A percentile compares a stretch with the other conserved stretches of the same genome.
Conservation (phyloP, 2,797 vertebrate species). For the Syngnathus acus region DNA sequence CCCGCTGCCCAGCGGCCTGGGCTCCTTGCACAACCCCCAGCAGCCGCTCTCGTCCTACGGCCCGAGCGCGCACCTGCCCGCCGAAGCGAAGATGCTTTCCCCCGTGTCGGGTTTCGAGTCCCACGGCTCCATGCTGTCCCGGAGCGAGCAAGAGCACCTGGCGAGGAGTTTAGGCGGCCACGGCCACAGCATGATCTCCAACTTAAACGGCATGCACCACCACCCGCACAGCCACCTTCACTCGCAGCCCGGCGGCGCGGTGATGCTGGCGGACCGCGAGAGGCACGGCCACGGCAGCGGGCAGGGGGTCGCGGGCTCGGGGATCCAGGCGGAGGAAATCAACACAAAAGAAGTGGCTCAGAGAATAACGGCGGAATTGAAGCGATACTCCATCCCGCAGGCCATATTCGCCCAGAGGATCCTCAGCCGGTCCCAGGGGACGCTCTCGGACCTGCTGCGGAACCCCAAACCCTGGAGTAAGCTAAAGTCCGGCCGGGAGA, state of each 20-base stretch:
- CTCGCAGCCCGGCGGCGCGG: constrained; percentile 72
- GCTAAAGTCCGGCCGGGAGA: constrained; percentile 95
- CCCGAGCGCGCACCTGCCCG: constrained; percentile 78
- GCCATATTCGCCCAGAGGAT: constrained; percentile 97
- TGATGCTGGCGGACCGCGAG: constrained; percentile 80
- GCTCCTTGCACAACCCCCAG: constrained; percentile 85
- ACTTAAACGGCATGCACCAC: constrained; percentile 83
- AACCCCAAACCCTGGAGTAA: constrained; percentile 99
- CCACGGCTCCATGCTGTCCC: constrained; percentile 88
- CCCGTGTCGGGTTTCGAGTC: constrained; percentile 84
- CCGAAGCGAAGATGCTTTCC: constrained; percentile 85
- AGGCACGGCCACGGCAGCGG: constrained; percentile 69
- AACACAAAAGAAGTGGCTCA: constrained; percentile 98
- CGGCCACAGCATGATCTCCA: constrained; percentile 81
- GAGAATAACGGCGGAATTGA: constrained; percentile 93
- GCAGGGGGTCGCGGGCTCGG: constrained; percentile 70
- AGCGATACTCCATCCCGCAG: constrained; percentile 96
- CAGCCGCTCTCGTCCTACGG: constrained; percentile 84
- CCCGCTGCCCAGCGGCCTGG: constrained; percentile 84
- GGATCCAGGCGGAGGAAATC: constrained; percentile 88
- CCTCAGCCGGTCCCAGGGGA: constrained; percentile 94
- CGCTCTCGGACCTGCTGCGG: constrained; percentile 91
- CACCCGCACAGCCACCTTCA: constrained; percentile 80
- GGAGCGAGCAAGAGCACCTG: constrained; percentile 85
- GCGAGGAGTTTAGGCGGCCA: constrained; percentile 81